Evolutionary conservation across 1,140 invertebrate genomes (phyloP), one percentile per base, ranked within the genome.

Genomic region (Drosophila varians): DNA sequence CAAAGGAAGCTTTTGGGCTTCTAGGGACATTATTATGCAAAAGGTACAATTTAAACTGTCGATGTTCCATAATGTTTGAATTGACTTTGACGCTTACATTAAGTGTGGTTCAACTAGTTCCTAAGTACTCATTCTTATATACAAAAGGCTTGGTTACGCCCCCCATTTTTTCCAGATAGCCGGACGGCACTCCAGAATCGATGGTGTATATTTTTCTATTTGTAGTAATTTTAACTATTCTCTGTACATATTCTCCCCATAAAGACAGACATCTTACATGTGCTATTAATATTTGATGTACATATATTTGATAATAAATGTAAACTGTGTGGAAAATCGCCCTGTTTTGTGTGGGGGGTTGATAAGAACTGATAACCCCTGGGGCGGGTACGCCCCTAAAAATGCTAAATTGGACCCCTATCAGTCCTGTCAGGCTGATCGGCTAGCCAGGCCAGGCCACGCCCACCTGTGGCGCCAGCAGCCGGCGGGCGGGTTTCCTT

Each of bases 41-140:
- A 69, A 34, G 66, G 71, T 66, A 74, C 64, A 82, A 82, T 31
- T 64, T 56, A 77, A 53, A 53, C 55, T 49, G 62, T 28, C n/a
- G 26, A 45, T 49, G 45, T 57, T 57, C 28, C 16, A 28, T 46
- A 49, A 45, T 64, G 46, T 60, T 75, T 64, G 8, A 54, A 26
- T 49, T 60, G 54, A 43, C 25, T 60, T 43, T 34, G 16, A 60
- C n/a, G 38, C 47, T 45, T 46, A 60, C 40, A 26, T 54, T 61
- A 62, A 74, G 57, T 56, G 42, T 74, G 82, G 72, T 72, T 56
- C 56, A 74, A 77, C 56, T 86, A 77, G 58, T 55, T 74, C 47
- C 23, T 80, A 80, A 86, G 76, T 70, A 64, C 45, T 34, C 57
- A 45, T 40, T 34, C 57, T 40, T 40, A 26, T 47, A 54, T 11